phyloP scores from a whole-genome alignment of 2,888 invertebrate species.

The Macaria notata region DNA sequence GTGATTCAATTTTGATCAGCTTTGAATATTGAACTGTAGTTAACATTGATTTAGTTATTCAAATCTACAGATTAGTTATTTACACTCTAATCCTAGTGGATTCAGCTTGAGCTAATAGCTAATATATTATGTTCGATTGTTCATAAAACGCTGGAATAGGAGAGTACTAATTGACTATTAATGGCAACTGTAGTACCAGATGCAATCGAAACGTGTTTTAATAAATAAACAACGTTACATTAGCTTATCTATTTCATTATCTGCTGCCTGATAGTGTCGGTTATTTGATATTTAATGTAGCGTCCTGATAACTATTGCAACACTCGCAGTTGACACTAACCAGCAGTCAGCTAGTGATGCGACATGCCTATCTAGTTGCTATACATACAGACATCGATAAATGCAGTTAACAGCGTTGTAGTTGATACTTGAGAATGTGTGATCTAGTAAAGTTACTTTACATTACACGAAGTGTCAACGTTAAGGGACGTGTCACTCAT shows the following conservation, averaged over 20 bases:
- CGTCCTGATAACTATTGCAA: background rate
- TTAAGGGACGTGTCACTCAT: background rate
- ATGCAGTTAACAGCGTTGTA: too few species aligned
- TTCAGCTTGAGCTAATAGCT: too few species aligned
- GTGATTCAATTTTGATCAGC: too few species aligned
- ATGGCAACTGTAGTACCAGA: too few species aligned
- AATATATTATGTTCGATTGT: too few species aligned
- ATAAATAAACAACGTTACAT: too few species aligned
- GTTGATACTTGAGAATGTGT: background rate
- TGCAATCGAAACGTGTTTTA: background rate
- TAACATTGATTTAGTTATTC: too few species aligned
- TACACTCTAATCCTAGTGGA: too few species aligned
- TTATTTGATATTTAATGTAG: background rate
- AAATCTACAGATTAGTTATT: too few species aligned
- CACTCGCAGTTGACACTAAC: slow-evolving; percentile 3
- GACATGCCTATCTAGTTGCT: background rate
- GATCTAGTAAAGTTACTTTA: background rate
- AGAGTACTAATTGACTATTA: background rate
- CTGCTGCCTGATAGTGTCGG: background rate
- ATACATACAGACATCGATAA: too few species aligned
- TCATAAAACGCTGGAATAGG: too few species aligned
- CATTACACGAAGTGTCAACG: background rate
- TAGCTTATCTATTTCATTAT: slow-evolving; percentile 1
- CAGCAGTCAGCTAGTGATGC: background rate
- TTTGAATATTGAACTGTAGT: too few species aligned